Evolutionary conservation across 23 tunicate genomes (phyloP), one percentile per base, ranked within the genome.

Genomic region (Halocynthia roretzi): DNA sequence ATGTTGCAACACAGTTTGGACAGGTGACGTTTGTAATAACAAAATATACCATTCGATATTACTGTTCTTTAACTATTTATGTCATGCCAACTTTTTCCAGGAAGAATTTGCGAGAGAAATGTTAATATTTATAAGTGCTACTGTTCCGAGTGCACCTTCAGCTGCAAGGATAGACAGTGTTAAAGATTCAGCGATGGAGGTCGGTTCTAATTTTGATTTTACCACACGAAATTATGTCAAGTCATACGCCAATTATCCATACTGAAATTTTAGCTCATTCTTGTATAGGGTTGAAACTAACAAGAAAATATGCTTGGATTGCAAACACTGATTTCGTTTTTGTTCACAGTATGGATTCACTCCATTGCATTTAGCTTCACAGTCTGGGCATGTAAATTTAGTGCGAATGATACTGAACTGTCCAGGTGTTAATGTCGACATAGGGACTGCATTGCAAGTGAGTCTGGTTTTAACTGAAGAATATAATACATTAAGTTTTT

Each of bases 381-480:
- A 80, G n/a, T 92, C 92, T 31, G 98, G 98, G 53, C 98, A 92
- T 73, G 98, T 92, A 11, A 92, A 83, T 61, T 67, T 92, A 71
- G 98, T 92, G 19, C 83, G 98, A 23, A 86, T 92, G 98, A 92
- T 92, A 20, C 82, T 92, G 10, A 92, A 92, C 75, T 86, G 88
- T 56, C 92, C 92, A 7, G 88, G 87, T 11, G 98, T 92, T 11
- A 79, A 83, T 53, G 98, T 92, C 17, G 81, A 81, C 17, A 77
- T 82, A 10, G 73, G 68, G 6, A 86, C 92, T 15, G 78, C 61
- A 5, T 72, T 72, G 9, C 87, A 85, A 83, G 97, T 88, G 61
- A 53, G 71, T 6, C 14, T 5, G 44, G 44, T 31, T 31, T 4
- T 4, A 31, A 31, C 44, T 31, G 44, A 31, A 31, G 1, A 31